Base-by-base conservation (phyloP, 2,797 vertebrate species). In the Neosilurus mollespiculum region DNA sequence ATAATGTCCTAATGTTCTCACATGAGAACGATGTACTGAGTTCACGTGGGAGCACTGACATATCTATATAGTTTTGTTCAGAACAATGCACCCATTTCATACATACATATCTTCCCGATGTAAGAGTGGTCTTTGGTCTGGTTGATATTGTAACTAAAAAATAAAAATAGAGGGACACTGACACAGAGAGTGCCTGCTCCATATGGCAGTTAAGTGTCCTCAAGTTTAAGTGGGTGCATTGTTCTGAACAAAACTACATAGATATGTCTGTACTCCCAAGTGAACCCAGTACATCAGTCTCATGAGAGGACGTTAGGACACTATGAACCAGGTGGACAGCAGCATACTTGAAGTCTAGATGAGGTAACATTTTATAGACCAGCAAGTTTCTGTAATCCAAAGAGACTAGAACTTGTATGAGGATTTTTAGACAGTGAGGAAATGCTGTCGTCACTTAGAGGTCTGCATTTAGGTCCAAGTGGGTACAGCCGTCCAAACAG, bases 301-400 rank as follows among this genome's bases (percentile, higher is more conserved):
- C 26, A 58, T 4, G 3, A 75, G 26, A 30, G 53, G 1, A 30
- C 53, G 30, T 58, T 34, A 62, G 5, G 4, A 20, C 16, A 22
- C 56, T 72, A 75, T n/a, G 14, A 20, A 78, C 58, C 76, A 78
- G 76, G 22, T 49, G 37, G n/a, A 22, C 34, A 62, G 75, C 12
- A 37, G 75, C 9, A 24, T 62, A 56, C 54, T 15, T 24, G 22
- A 76, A 11, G 9, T 59, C 18, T 59, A 59, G 26, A 61, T 6
- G 37, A 78, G 58, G 24, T 43, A 78, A 62, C 58, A 16, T n/a
- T 37, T 37, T 61, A 30, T 12, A 77, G 6, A 15, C 34, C 8
- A 18, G 75, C 8, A 51, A 64, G 15, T 49, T 51, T 9, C 15
- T 64, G 59, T 53, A 20, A 65, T 20, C 15, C 22, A 53, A 9